Evolutionary conservation across 2,113 vertebrate genomes (phyloP), one percentile per base, ranked within the genome.

Genomic region (Phoenicopterus ruber): DNA sequence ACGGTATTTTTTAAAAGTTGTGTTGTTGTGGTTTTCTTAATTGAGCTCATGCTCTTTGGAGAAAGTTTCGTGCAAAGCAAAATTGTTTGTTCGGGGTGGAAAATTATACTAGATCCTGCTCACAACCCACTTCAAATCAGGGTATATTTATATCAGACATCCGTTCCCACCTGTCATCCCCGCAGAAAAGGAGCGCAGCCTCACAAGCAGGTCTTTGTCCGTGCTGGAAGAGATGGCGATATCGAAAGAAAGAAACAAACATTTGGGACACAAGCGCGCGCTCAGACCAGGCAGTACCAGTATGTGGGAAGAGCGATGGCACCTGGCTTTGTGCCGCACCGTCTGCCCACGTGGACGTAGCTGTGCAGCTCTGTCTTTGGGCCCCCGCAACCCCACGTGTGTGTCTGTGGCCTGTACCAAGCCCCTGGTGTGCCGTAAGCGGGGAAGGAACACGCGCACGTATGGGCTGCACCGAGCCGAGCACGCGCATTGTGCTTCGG

Each of bases 11-110:
- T 94, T 32, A 67, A 96, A 96, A 96, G 91, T 96, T 94, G 89
- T 76, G 95, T 65, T 96, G 94, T 95, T 94, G 89, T 96, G 93
- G 61, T 94, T 96, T 96, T 93, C 93, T 97, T 96, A 91, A 96
- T 96, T 96, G 94, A 94, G 85, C 63, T 93, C 58, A 73, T 94
- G 90, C 71, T 73, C 88, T 88, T 97, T 59, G 82, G 86, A 59
- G 73, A 95, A 96, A 86, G 82, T 97, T 97, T 94, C 1, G 28
- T 7, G 16, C 28, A 78, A 97, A 90, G 71, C 72, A 84, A 97
- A 95, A 95, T 72, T 59, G 69, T 87, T 94, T 88, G 88, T 86
- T 94, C 70, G 21, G n/a, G 32, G 25, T 40, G 62, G 46, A 93
- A 94, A 83, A 83, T 94, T 55, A 95, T 65, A 70, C 42, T 19